Percentiles rank a stretch among this genome's conserved stretches.
Evolutionary conservation across 2,888 invertebrate species (phyloP).

Genomic region (Drosophila testacea): DNA sequence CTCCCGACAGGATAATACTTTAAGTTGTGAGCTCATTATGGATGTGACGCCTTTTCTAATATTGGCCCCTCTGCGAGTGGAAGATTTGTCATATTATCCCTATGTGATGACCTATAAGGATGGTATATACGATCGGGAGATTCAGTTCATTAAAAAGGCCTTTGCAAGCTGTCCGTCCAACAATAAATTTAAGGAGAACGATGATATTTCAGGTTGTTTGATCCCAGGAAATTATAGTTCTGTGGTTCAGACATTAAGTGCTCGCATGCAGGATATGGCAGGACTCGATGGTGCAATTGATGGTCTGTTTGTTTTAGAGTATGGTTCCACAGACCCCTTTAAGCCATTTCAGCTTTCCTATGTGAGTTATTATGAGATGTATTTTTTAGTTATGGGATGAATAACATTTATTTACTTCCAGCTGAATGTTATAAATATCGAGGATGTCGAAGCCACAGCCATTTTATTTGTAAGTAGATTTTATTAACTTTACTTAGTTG

Average conservation of each 20-base stretch:
- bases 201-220: constrained; percentile 38
- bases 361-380: background rate
- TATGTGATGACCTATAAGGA: constrained; percentile 26
- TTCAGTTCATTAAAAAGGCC: constrained; percentile 32
- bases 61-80: constrained; percentile 40
- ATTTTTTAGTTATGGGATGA: background rate
- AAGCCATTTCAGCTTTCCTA: constrained; percentile 23
- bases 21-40: constrained; percentile 27
- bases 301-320: constrained; percentile 31
- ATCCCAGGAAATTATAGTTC: constrained; percentile 27
- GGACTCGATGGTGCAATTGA: constrained; percentile 4
- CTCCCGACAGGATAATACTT: background rate
- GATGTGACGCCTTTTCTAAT: constrained; percentile 9
- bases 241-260: constrained; percentile 3
- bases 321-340: constrained; percentile 23
- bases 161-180: constrained; percentile 26
- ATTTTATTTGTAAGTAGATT: constrained; percentile 52
- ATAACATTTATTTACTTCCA: background rate
- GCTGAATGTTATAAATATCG: constrained; percentile 3
- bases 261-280: constrained; percentile 52
- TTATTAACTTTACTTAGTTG: no score
- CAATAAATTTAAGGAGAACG: background rate
- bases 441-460: constrained; percentile 28
- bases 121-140: constrained; percentile 35
- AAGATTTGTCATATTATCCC: constrained; percentile 30